Conservation (phyloP, 1,140 invertebrate species). For the Ctenoplectra terminalis region DNA sequence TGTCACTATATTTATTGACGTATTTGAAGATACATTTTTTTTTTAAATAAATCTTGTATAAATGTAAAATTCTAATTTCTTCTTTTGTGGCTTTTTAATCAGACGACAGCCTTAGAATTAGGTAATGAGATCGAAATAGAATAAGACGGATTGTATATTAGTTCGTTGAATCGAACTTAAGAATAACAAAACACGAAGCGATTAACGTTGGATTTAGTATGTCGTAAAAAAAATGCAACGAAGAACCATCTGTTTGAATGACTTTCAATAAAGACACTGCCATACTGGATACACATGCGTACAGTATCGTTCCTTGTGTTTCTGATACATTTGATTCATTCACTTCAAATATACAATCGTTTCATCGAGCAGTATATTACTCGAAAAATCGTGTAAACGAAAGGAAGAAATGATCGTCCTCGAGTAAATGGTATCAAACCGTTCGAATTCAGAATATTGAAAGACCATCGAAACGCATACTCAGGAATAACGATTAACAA, state of each 20-base stretch:
- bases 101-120: too few relatives aligned
- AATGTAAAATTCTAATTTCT: too few relatives aligned
- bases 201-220: too few relatives aligned
- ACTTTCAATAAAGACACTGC: not conserved
- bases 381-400: not conserved
- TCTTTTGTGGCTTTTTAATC: too few relatives aligned
- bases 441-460: not conserved
- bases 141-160: too few relatives aligned
- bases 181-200: too few relatives aligned
- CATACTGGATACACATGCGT: not conserved
- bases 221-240: not conserved
- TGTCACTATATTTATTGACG: too few relatives aligned
- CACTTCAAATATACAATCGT: not conserved
- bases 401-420: not conserved
- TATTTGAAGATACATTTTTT: too few relatives aligned
- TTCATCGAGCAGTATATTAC: not conserved
- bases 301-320: accelerated
- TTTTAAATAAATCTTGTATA: too few relatives aligned
- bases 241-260: not conserved
- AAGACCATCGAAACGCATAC: not conserved
- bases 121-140: too few relatives aligned
- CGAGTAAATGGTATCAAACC: not conserved
- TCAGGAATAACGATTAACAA: not conserved
- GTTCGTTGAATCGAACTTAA: not conserved
- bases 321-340: not conserved